Conservation (phyloP, 2,113 vertebrate genomes). For the Romanogobio albipinnatus region DNA sequence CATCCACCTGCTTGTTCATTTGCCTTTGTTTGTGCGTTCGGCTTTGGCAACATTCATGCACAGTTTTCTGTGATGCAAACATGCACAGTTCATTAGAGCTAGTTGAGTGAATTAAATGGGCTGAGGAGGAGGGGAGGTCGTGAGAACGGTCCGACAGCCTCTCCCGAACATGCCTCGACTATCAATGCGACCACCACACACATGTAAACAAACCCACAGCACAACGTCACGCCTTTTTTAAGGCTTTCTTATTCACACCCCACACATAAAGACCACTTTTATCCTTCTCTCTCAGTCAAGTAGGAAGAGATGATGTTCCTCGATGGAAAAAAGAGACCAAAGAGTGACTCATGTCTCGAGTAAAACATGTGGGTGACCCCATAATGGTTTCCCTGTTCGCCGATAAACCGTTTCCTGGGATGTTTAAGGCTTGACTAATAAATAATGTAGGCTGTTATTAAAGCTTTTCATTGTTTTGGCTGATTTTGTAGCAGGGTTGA, state of each 20-base stretch:
- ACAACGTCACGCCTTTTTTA: conserved; percentile 56
- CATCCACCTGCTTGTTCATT: conserved; percentile 5
- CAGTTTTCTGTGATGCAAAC: not conserved
- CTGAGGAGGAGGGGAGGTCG: conserved; percentile 55
- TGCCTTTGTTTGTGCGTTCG: not conserved
- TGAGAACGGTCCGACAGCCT: conserved; percentile 69
- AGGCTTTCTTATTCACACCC: conserved; percentile 55
- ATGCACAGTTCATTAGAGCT: conserved; percentile 25
- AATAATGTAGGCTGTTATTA: conserved; percentile 65
- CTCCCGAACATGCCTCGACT: conserved; percentile 62
- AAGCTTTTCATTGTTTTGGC: conserved; percentile 56
- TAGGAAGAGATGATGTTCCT: conserved; percentile 59
- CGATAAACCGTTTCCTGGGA: conserved; percentile 39
- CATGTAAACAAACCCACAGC: conserved; percentile 56
- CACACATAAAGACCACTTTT: conserved; percentile 61
- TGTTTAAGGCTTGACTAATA: conserved; percentile 50
- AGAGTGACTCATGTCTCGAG: conserved; percentile 16
- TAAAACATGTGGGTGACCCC: conserved; percentile 16
- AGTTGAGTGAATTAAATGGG: conserved; percentile 43
- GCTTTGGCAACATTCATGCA: conserved; percentile 20
- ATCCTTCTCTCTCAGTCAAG: conserved; percentile 56
- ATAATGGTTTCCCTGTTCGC: conserved; percentile 31
- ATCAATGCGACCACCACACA: conserved; percentile 56
- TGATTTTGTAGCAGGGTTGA: conserved; percentile 54
- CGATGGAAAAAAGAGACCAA: conserved; percentile 33